Base-by-base conservation (phyloP, 2,113 vertebrate genomes). In the Protobothrops mucrosquamatus region DNA sequence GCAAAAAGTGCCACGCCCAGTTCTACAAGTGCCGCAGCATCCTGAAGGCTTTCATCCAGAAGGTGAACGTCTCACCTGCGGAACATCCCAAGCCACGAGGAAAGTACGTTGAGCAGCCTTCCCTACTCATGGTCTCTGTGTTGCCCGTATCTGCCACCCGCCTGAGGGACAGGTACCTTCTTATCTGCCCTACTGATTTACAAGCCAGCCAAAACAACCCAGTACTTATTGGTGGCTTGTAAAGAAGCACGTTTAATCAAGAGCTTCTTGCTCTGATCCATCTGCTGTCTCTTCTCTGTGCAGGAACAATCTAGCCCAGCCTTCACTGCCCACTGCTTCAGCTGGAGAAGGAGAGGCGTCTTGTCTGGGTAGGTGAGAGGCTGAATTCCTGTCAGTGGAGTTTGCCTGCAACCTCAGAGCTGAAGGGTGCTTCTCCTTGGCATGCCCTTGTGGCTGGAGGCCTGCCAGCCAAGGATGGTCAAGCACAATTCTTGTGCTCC, bases 21-120 rank as follows among this genome's bases (percentile, higher is more conserved):
- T 99, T 99, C 97, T 99, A 99, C 94, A 99, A 99, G 94, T 99
- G 99, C 97, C 98, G 98, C 96, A 97, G 98, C 93, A 96, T 99
- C 93, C 98, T 99, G 95, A 96, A 97, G 86, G 94, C 98, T 0
- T 99, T 99, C 86, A 98, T 99, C 93, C 99, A 99, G 97, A 97
- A 98, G 87, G 98, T 99, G 89, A 99, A 99, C 12, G 94, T 96
- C 0, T 98, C 98, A 0, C 98, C 98, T 0, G 90, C 96, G 0
- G 95, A 96, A 43, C 97, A 92, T 1, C 52, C 95, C 11, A 97
- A 97, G 94, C 29, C 96, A 0, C 97, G 96, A 91, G 95, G 96
- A 95, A 97, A 96, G 99, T 99, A 97, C 64, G 97, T 95, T 0
- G 89, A 6, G 0, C 26, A 52, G 52, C 48, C 85, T 4, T 14